Conservation (phyloP, 1,140 invertebrate species). For the Temnothorax nylanderi region DNA sequence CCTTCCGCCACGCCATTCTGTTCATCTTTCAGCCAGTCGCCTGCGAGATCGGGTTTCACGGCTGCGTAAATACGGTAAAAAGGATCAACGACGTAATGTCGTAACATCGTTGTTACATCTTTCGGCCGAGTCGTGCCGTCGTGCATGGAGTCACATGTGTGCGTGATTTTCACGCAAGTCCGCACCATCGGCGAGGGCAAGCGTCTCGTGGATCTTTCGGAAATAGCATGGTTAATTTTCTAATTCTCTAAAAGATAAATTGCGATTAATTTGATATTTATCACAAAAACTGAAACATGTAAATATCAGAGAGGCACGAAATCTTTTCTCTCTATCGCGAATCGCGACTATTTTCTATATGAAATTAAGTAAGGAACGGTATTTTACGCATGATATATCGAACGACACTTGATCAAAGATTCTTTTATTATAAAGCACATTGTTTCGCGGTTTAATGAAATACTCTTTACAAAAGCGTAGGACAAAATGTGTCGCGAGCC, state of each 20-base stretch:
- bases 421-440: slow-evolving; percentile 22
- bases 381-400: background rate
- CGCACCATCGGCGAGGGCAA: background rate
- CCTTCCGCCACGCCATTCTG: slow-evolving; percentile 15
- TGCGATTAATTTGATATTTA: background rate
- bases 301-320: background rate
- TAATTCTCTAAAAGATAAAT: background rate
- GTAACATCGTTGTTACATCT: slow-evolving; percentile 13
- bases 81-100: slow-evolving; percentile 50
- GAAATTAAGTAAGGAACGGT: slow-evolving; percentile 3
- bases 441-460: slow-evolving; percentile 30
- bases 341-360: background rate
- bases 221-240: background rate
- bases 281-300: background rate
- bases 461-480: slow-evolving; percentile 36
- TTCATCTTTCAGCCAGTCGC: slow-evolving; percentile 64
- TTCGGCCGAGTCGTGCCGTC: background rate
- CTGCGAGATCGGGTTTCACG: slow-evolving; percentile 70
- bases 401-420: slow-evolving; percentile 11
- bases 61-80: slow-evolving; percentile 67
- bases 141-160: background rate
- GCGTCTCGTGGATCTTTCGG: background rate
- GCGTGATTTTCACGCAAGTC: background rate
- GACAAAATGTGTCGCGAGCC: slow-evolving; percentile 52
- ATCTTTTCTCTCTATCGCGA: background rate